Percentiles rank a stretch among this genome's conserved stretches.
Evolutionary conservation across 1,140 invertebrate species (phyloP).

Genomic region (Drosophila ananassae): DNA sequence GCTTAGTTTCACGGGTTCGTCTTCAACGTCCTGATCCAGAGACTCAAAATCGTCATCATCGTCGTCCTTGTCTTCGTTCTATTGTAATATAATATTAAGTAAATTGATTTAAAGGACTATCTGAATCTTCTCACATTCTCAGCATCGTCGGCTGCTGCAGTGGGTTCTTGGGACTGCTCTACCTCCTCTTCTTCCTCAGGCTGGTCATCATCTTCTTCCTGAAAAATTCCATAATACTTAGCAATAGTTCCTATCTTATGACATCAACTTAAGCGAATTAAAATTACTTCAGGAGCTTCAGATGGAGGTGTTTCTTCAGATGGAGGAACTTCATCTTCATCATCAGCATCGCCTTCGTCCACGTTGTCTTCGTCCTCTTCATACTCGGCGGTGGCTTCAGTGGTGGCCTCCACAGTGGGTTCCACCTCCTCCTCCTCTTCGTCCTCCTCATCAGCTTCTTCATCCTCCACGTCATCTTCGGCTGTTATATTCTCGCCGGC

Average conservation of each 20-base stretch:
- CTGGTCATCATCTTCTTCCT: conserved; percentile 49
- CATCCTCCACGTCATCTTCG: conserved; percentile 79
- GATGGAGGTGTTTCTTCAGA: conserved; percentile 38
- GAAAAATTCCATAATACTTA: neutral
- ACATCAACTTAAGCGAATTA: neutral
- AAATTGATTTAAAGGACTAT: neutral
- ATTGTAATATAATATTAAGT: neutral
- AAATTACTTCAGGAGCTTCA: neutral
- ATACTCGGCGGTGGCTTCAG: conserved; percentile 59
- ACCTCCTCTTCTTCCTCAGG: conserved; percentile 46
- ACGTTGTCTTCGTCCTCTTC: conserved; percentile 59
- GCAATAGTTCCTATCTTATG: neutral
- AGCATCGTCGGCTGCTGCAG: conserved; percentile 36
- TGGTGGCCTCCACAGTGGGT: conserved; percentile 63
- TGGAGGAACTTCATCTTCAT: conserved; percentile 31
- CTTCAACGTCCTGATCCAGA: conserved; percentile 79
- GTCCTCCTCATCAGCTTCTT: conserved; percentile 80
- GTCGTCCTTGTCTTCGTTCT: conserved; percentile 31
- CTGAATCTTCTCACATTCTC: conserved; percentile 26
- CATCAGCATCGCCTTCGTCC: conserved; percentile 21
- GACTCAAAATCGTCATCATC: conserved; percentile 73
- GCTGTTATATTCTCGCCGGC: conserved; percentile 80
- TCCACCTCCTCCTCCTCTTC: conserved; percentile 81
- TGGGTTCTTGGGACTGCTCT: conserved; percentile 47
- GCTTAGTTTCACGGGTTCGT: conserved; percentile 72